Evolutionary conservation across 2,797 vertebrate genomes (phyloP), one percentile per base, ranked within the genome.

Genomic region (Hypotaenidia philippensis): DNA sequence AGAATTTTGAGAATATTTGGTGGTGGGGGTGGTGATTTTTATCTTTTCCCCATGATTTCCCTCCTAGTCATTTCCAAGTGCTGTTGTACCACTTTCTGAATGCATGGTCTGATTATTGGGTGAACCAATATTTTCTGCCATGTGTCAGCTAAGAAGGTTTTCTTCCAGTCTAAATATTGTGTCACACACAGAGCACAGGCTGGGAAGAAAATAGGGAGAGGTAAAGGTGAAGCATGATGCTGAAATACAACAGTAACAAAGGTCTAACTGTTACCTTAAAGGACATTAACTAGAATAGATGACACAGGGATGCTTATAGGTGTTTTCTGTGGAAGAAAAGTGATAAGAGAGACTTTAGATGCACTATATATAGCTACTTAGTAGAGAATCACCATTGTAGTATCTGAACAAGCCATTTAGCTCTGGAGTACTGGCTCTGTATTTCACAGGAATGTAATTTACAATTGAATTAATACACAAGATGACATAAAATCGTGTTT

Each of bases 121-220:
- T 50, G 22, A 15, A 21, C 26, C 1, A 3, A 63, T 59, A 56
- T 77, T 79, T 89, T 87, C 31, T 69, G 4, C n/a, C 60, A n/a
- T 3, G 4, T 70, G 17, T 78, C 61, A 57, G 18, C 38, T 78
- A 41, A 61, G 32, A 74, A 26, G 31, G 26, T 70, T 86, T 70
- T 86, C 15, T 88, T 36, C 15, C 19, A n/a, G 6, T 38, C 27
- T 83, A 52, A 64, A 27, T 75, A 27, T 57, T 61, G 23, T 65
- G 55, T 59, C 25, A 47, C 22, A 69, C 4, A 65, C 5, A 27
- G 0, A 4, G 7, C 50, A 53, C 2, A 2, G 29, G 9, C 19
- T 69, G 14, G n/a, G 29, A 57, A 63, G 72, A 90, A 90, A 89
- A 50, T n/a, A 82, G 52, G 32, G 32, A 17, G 27, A 69, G 18